Evolutionary conservation across 2,888 invertebrate species (phyloP), one percentile per base, ranked within the genome.

Genomic region (Muschampia plurimacula): DNA sequence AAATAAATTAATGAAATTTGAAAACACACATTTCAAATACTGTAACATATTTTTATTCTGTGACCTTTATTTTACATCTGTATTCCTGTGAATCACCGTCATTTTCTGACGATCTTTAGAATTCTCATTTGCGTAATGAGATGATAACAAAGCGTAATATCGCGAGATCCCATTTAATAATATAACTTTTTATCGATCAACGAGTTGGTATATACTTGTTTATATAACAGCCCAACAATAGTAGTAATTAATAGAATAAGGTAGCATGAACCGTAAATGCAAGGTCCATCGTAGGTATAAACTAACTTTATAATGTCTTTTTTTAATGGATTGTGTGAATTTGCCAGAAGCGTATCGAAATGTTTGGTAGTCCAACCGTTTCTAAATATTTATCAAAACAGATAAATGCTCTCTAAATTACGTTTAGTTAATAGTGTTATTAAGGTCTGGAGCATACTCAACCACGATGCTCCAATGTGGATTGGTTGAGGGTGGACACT

Each of bases 221-320:
- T 67, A 67, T 59, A 36, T 67, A 59, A 44, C 44, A 10, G 13
- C 15, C 28, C 28, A 67, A 52, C 62, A 62, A 62, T 69, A 55
- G 69, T 15, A n/a, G 9, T 63, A 68, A 62, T 68, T 60, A 49
- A 22, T 44, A 10, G 10, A 55, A 63, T 69, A 63, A 69, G 28
- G 41, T 55, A 44, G 28, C 44, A 59, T 28, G 22, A 28, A 13
- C 10, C 10, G 13, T 1, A 57, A 28, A 39, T 28, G 6, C 22
- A 22, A 22, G 8, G 22, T 55, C 12, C 22, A 7, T 22, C 44
- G 44, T 28, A 57, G 44, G 9, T 59, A 59, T 44, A 66, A 49
- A 39, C 55, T 55, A 32, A 15, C 15, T 12, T 57, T 59, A 12
- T 59, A 22, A 55, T 10, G 10, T 22, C 12, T n/a, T 28, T 59